Percentiles rank a stretch among this genome's conserved stretches.
phyloP scores from a whole-genome alignment of 2,888 invertebrate species.

The Steromphala cineraria region DNA sequence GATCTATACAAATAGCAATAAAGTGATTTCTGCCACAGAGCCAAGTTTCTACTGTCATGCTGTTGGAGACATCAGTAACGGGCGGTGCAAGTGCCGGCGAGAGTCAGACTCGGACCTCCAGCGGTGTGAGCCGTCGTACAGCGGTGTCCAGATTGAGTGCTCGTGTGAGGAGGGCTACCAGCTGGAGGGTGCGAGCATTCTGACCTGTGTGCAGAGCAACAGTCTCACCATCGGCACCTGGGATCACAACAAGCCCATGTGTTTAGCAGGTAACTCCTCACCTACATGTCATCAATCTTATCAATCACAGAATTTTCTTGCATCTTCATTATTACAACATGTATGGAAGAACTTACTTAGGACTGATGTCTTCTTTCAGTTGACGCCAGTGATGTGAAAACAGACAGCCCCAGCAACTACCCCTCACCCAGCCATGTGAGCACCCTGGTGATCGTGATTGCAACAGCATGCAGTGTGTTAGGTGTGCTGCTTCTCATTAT shows the following conservation, averaged over 20 bases:
- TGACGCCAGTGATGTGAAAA: not conserved
- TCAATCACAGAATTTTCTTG: not conserved
- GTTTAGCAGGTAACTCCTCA: constrained; percentile 48
- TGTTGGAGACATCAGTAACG: constrained; percentile 51
- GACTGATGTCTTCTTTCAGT: not conserved
- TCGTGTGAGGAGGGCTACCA: constrained; percentile 57
- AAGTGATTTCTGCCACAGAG: constrained; percentile 47
- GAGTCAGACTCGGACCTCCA: constrained; percentile 44
- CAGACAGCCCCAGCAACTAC: constrained; percentile 23
- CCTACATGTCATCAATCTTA: too few species aligned
- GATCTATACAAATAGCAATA: too few species aligned
- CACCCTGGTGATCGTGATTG: constrained; percentile 72
- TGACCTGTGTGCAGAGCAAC: constrained; percentile 48
- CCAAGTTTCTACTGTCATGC: constrained; percentile 47
- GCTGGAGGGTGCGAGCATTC: constrained; percentile 46
- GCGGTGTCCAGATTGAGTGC: constrained; percentile 57
- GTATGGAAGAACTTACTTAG: not conserved
- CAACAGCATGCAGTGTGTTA: constrained; percentile 73
- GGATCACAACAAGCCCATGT: constrained; percentile 51
- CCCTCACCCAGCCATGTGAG: constrained; percentile 48
- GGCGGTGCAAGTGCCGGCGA: constrained; percentile 55
- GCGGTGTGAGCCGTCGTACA: constrained; percentile 56
- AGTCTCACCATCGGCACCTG: constrained; percentile 27
- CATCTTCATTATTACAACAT: not conserved
- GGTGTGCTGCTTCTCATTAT: constrained; percentile 71